These are phyloP conservation scores for Eubasilissa regina DNA, from an alignment of 1,140 invertebrate species.

Conservation along the genomic window DNA sequence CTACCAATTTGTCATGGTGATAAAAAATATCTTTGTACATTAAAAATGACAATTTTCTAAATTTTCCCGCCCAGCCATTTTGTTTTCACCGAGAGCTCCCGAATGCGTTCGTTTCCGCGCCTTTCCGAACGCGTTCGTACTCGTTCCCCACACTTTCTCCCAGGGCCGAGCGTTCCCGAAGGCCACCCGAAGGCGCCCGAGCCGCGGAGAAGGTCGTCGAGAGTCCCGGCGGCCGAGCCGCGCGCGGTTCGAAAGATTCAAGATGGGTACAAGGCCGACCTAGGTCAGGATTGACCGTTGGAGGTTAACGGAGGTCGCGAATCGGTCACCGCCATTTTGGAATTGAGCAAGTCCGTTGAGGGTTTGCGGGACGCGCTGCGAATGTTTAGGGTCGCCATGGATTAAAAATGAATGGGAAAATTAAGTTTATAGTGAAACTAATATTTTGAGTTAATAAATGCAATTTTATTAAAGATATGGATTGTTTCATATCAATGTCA, in stretches of 20 bases:
- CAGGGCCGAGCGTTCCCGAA: slow-evolving; percentile 11
- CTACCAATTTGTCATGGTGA: not conserved
- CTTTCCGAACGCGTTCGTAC: not conserved
- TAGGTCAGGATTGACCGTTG: not conserved
- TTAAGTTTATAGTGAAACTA: not conserved
- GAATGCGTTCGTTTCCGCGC: not conserved
- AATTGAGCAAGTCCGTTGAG: not conserved
- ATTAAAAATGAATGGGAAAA: not conserved
- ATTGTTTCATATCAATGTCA: not conserved
- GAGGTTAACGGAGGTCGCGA: slow-evolving; percentile 13
- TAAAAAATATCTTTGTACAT: too few relatives aligned
- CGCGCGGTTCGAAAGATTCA: not conserved
- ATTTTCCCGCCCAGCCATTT: not conserved
- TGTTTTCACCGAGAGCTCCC: not conserved
- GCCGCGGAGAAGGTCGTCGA: too few relatives aligned
- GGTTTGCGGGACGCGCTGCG: not conserved
- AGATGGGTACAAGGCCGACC: not conserved
- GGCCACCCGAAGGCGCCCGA: not conserved
- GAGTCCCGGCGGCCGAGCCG: not conserved
- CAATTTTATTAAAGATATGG: not conserved
- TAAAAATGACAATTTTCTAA: not conserved
- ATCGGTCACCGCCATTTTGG: slow-evolving; percentile 8
- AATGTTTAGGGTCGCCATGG: not conserved
- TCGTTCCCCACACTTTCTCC: not conserved
- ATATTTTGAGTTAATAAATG: not conserved